Percentiles rank a stretch among this genome's conserved stretches.
Conservation (phyloP, 2,113 vertebrate species). For the Ariopsis seemanni region DNA sequence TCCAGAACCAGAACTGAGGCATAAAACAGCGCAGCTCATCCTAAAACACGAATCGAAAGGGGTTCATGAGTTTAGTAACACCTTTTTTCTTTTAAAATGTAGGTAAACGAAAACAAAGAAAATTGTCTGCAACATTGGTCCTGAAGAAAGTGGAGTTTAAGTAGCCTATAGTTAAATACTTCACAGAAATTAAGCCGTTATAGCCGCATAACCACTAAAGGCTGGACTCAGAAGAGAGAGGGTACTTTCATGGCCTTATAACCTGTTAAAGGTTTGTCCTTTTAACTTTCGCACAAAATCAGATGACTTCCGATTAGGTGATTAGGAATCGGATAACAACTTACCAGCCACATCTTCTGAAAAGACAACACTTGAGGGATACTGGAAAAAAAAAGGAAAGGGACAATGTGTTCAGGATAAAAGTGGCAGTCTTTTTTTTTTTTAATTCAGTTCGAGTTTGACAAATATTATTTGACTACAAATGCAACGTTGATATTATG, state of each 20-base stretch:
- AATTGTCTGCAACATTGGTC: neutral
- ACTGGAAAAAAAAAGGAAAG: neutral
- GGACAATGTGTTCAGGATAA: neutral
- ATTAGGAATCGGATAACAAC: slow-evolving; percentile 60
- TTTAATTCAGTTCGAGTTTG: neutral
- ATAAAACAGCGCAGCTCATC: neutral
- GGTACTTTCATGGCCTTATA: slow-evolving; percentile 37
- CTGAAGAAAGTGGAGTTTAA: neutral
- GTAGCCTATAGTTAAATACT: neutral
- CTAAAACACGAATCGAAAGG: neutral
- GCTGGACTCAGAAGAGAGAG: slow-evolving; percentile 22
- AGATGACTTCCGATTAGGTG: slow-evolving; percentile 59
- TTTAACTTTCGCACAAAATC: slow-evolving; percentile 33
- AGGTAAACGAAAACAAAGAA: neutral
- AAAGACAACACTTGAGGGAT: neutral
- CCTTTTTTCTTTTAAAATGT: neutral
- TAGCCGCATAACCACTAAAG: neutral
- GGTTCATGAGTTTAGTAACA: neutral
- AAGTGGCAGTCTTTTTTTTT: neutral
- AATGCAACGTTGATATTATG: neutral
- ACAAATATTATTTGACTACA: neutral
- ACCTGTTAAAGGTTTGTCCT: slow-evolving; percentile 59
- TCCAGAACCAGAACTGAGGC: neutral
- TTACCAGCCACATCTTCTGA: slow-evolving; percentile 47
- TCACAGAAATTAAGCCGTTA: neutral